phyloP scores from a whole-genome alignment of 1,140 invertebrate genomes.

The Geopemphigus sp. region DNA sequence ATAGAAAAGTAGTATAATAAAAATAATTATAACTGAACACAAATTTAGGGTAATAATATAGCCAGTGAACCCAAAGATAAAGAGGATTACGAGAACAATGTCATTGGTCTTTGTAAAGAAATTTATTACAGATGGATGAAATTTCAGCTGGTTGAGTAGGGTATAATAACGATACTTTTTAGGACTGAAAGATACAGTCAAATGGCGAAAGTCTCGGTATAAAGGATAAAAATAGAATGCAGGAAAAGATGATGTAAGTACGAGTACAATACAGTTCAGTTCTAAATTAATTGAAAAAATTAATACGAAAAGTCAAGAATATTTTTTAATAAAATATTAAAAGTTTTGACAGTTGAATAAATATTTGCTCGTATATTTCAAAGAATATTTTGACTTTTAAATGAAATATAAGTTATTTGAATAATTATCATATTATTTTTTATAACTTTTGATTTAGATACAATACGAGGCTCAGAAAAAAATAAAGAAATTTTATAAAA shows the following conservation, averaged over 20 bases:
- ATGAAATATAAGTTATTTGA: neutral
- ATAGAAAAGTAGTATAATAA: neutral
- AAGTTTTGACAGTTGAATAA: neutral
- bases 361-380: neutral
- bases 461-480: neutral
- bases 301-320: no score
- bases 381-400: neutral
- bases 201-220: neutral
- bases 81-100: conserved; percentile 11
- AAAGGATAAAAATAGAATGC: neutral
- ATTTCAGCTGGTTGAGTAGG: conserved; percentile 1
- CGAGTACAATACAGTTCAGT: neutral
- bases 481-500: neutral
- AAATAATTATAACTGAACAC: neutral
- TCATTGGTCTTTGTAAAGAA: conserved; percentile 12
- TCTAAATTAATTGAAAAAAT: neutral
- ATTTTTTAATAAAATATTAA: no score
- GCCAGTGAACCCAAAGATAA: neutral
- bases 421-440: neutral
- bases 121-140: conserved; percentile 17
- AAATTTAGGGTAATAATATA: neutral
- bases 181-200: neutral
- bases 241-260: neutral
- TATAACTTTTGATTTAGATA: neutral
- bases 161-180: neutral